Percentiles rank a stretch among this genome's conserved stretches.
Conservation (phyloP, 2,113 vertebrate genomes). For the Formicarius rufipectus region DNA sequence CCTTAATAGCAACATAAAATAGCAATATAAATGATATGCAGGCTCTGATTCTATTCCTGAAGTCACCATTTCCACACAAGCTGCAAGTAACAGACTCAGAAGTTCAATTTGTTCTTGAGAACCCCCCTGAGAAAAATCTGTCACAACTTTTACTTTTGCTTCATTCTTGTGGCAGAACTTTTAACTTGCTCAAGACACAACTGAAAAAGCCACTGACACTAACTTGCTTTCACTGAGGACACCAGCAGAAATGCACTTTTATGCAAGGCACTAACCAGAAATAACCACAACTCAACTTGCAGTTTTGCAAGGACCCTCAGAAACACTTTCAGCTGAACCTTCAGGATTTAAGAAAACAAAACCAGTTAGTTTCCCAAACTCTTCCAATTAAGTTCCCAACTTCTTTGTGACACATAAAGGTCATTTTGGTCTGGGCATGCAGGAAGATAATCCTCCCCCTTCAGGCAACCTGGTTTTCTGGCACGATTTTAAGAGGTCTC, state of each 20-base stretch:
- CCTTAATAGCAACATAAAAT: neutral
- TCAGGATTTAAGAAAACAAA: neutral
- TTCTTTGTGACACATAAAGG: slow-evolving; percentile 23
- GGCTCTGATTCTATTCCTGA: neutral
- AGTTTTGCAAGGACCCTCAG: neutral
- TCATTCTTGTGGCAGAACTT: neutral
- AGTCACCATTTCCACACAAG: neutral
- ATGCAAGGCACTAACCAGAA: neutral
- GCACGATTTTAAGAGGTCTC: slow-evolving; percentile 56
- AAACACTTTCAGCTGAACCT: neutral
- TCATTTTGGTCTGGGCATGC: neutral
- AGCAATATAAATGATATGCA: neutral
- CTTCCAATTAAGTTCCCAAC: neutral
- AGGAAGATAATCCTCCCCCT: slow-evolving; percentile 52
- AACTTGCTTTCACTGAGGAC: neutral
- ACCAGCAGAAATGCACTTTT: neutral
- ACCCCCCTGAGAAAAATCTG: neutral
- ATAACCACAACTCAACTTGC: neutral
- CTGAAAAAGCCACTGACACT: neutral
- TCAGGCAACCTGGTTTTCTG: slow-evolving; percentile 26
- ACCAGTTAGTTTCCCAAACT: neutral
- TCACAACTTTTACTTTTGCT: neutral
- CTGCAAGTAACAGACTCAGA: neutral
- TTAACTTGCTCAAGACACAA: neutral
- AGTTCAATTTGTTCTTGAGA: neutral